A percentile compares a stretch with the other conserved stretches of the same genome.
phyloP scores from a whole-genome alignment of 2,888 invertebrate species.

The Pachliopta kotzebuea region DNA sequence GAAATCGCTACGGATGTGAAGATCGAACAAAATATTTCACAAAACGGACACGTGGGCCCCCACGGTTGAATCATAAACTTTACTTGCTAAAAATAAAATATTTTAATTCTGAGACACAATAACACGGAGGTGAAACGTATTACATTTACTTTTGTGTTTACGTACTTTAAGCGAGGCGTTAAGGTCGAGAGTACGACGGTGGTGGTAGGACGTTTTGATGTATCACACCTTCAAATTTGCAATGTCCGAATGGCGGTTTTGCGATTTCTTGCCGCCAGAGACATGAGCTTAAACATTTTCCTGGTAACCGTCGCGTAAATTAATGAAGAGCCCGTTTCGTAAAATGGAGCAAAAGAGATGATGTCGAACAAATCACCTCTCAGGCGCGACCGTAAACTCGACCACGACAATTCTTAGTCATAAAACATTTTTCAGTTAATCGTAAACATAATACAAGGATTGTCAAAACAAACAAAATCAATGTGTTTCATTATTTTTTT shows the following conservation, averaged over 20 bases:
- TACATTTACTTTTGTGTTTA: constrained; percentile 39
- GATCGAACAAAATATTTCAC: constrained; percentile 36
- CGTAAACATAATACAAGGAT: background rate
- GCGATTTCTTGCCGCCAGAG: constrained; percentile 26
- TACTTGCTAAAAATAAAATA: constrained; percentile 57
- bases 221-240: constrained; percentile 31
- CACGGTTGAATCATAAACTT: constrained; percentile 58
- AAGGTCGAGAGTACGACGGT: constrained; percentile 36
- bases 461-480: background rate
- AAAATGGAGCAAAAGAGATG: constrained; percentile 49
- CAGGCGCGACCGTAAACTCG: constrained; percentile 39
- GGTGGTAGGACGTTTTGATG: constrained; percentile 33
- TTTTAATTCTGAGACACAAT: constrained; percentile 49
- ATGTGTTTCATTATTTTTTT: background rate
- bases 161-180: constrained; percentile 33
- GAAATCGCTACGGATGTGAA: constrained; percentile 13
- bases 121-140: constrained; percentile 43
- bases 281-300: constrained; percentile 54
- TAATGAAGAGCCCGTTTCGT: constrained; percentile 54
- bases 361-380: constrained; percentile 47
- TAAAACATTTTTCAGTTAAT: constrained; percentile 43
- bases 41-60: constrained; percentile 50
- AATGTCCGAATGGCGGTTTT: constrained; percentile 44
- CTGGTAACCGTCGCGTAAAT: constrained; percentile 63
- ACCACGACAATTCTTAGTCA: constrained; percentile 35